Evolutionary conservation across 2,113 vertebrate species (phyloP).

Genomic region (Clupea harengus): DNA sequence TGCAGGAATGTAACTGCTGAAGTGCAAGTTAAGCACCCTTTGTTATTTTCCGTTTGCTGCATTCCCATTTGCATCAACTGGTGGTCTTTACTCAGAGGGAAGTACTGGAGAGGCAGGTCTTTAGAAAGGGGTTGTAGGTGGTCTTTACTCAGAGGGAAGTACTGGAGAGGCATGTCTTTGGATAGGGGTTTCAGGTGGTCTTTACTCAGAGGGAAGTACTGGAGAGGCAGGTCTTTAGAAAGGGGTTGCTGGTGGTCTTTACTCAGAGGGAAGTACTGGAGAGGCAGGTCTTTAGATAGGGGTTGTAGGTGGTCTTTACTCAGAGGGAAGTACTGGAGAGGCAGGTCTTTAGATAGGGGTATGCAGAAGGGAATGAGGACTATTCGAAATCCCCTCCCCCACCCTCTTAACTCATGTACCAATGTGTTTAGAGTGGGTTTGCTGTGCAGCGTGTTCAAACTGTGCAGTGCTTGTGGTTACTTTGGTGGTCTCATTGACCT

Average conservation of each 20-base stretch:
- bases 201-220: background rate
- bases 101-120: background rate
- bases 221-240: background rate
- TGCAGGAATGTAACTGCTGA: too few species aligned
- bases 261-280: too few species aligned
- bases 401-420: background rate
- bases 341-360: background rate
- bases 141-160: background rate
- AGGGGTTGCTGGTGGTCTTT: background rate
- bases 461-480: background rate
- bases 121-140: background rate
- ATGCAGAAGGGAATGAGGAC: background rate
- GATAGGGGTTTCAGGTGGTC: background rate
- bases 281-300: too few species aligned
- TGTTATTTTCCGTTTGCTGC: background rate
- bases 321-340: background rate
- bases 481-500: background rate
- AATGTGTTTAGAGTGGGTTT: background rate
- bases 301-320: background rate
- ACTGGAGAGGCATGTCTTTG: background rate
- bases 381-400: background rate
- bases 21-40: too few species aligned
- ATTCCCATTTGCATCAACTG: background rate
- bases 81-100: background rate
- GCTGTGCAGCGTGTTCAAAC: background rate